A percentile compares a stretch with the other conserved stretches of the same genome.
Evolutionary conservation across 2,797 vertebrate genomes (phyloP).

Genomic region (Euthynnus affinis): DNA sequence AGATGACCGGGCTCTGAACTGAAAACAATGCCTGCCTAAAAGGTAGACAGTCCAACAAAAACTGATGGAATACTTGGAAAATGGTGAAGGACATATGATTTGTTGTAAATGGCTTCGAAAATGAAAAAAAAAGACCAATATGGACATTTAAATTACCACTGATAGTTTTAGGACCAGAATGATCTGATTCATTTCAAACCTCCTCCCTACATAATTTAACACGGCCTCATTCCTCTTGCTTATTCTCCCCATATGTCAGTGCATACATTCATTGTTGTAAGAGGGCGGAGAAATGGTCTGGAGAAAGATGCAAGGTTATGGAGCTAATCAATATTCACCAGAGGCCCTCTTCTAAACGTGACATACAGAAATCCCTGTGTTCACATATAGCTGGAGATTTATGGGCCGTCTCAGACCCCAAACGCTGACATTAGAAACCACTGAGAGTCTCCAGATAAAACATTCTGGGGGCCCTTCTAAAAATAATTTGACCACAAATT

Average conservation of each 20-base stretch:
- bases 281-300: neutral
- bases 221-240: neutral
- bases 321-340: neutral
- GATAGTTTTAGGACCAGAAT: neutral
- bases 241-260: conserved; percentile 5
- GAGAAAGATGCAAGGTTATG: conserved; percentile 5
- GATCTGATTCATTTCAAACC: too few relatives aligned
- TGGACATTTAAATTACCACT: neutral
- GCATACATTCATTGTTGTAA: conserved; percentile 25
- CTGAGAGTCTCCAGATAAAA: neutral
- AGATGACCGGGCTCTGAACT: neutral
- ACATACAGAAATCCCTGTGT: neutral
- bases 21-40: neutral
- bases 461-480: neutral
- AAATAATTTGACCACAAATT: conserved; percentile 33
- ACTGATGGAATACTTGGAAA: neutral
- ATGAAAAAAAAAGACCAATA: neutral
- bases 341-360: conserved; percentile 7
- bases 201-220: neutral
- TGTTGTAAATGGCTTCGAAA: neutral
- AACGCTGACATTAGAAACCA: neutral
- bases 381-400: neutral
- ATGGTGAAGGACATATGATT: neutral
- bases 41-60: neutral
- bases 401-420: neutral